These are phyloP conservation scores for Bubo bubo DNA, from an alignment of 2,113 vertebrate genomes.

Conservation along the genomic window DNA sequence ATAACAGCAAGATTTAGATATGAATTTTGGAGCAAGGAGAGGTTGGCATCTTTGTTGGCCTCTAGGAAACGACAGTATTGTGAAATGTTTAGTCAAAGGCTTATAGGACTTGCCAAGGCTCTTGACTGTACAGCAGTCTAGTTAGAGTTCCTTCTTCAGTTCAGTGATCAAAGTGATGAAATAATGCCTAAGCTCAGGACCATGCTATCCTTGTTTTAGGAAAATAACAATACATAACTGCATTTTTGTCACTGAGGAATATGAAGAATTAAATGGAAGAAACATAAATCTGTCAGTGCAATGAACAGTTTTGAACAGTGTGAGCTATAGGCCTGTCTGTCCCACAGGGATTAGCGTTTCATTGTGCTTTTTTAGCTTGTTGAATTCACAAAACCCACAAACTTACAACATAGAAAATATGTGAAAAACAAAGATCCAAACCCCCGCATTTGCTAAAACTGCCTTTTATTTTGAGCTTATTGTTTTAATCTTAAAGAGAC, in stretches of 20 bases:
- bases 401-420: neutral
- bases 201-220: neutral
- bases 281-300: neutral
- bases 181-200: neutral
- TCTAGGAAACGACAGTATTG: neutral
- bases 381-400: neutral
- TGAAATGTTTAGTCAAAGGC: slow-evolving; percentile 15
- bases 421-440: neutral
- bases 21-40: neutral
- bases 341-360: neutral
- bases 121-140: neutral
- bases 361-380: neutral
- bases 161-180: neutral
- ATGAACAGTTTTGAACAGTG: neutral
- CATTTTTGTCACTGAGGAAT: neutral
- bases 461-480: slow-evolving; percentile 37
- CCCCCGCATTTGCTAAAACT: neutral
- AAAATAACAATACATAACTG: neutral
- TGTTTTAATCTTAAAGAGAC: slow-evolving; percentile 23
- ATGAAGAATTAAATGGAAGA: neutral
- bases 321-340: neutral
- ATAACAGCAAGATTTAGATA: neutral
- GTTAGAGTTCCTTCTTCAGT: neutral
- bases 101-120: neutral
- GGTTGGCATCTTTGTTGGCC: neutral